Evolutionary conservation across 2,797 vertebrate species (phyloP).

Genomic region (Enteromius radiatus): DNA sequence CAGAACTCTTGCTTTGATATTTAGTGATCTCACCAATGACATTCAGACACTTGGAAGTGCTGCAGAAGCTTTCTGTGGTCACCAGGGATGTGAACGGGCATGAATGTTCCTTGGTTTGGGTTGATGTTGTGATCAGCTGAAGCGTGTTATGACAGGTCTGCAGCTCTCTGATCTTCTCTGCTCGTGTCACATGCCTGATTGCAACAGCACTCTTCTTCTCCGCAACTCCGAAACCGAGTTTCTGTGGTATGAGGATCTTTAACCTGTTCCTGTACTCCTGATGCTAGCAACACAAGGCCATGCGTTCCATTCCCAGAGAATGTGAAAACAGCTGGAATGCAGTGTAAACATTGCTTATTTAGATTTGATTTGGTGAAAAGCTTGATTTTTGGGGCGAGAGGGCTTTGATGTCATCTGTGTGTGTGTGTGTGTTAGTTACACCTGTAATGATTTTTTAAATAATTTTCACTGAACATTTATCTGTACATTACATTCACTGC

Average conservation of each 20-base stretch:
- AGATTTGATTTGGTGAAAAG: background rate
- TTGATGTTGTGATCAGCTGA: constrained; percentile 10
- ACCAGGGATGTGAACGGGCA: background rate
- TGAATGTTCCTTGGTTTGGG: background rate
- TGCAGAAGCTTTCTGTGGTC: background rate
- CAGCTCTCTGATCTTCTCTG: constrained; percentile 16
- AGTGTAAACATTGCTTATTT: background rate
- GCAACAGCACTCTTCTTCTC: background rate
- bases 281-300: background rate
- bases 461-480: too few relatives aligned
- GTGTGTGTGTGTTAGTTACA: background rate
- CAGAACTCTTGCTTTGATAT: background rate
- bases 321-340: background rate
- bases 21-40: background rate
- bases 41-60: background rate
- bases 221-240: background rate
- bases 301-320: background rate
- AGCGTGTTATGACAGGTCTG: constrained; percentile 9
- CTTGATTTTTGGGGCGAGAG: too few relatives aligned
- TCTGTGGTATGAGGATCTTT: background rate
- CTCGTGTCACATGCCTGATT: background rate
- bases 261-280: background rate
- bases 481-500: background rate
- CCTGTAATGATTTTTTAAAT: background rate
- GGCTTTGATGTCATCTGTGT: background rate